phyloP scores from a whole-genome alignment of 2,113 vertebrate genomes.

The Pithys albifrons region DNA sequence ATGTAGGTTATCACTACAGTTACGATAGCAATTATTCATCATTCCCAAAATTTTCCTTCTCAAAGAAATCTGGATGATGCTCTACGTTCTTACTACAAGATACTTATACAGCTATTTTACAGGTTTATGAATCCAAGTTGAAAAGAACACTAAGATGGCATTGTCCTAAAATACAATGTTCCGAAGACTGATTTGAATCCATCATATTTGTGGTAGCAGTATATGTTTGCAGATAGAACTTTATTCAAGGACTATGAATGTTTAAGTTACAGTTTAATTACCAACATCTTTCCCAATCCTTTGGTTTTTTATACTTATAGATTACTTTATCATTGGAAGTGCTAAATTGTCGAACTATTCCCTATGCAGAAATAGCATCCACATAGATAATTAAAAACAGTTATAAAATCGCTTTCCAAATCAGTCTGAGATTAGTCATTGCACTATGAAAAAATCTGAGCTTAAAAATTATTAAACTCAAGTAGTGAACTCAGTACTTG shows the following conservation, averaged over 20 bases:
- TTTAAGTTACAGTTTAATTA: neutral
- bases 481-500: neutral
- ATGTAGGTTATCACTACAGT: slow-evolving; percentile 58
- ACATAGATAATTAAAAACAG: neutral
- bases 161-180: neutral
- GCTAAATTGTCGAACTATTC: neutral
- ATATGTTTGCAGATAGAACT: neutral
- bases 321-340: neutral
- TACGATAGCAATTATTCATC: slow-evolving; percentile 58
- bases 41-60: neutral
- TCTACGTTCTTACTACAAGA: neutral
- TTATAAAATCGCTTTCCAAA: neutral
- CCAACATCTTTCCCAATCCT: neutral
- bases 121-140: neutral
- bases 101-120: neutral
- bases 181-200: neutral
- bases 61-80: neutral
- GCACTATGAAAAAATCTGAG: neutral
- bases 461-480: neutral
- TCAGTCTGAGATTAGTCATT: neutral
- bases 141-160: neutral
- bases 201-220: neutral
- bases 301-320: neutral
- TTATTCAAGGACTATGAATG: neutral
- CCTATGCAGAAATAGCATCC: neutral